These are phyloP conservation scores for Procapra przewalskii DNA, from an alignment of 2,113 vertebrate species.

Conservation along the genomic window DNA sequence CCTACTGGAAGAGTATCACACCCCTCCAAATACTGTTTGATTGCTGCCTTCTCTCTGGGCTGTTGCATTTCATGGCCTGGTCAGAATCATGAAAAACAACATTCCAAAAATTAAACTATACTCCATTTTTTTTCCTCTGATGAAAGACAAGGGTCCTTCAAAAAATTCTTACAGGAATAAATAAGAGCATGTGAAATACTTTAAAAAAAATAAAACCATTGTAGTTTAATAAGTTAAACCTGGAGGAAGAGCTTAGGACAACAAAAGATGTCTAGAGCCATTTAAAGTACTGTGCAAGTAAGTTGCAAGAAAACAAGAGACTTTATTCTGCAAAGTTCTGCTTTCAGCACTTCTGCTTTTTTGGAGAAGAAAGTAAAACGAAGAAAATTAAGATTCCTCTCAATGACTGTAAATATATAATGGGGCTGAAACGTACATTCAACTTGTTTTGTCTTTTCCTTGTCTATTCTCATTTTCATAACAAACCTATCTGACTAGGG, in stretches of 20 bases:
- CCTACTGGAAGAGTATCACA: neutral
- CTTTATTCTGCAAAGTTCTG: neutral
- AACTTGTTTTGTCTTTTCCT: neutral
- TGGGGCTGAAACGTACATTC: neutral
- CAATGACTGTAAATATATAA: neutral
- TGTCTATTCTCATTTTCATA: slow-evolving; percentile 21
- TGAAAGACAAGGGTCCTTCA: neutral
- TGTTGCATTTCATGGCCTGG: neutral
- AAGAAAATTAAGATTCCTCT: neutral
- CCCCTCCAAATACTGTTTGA: neutral
- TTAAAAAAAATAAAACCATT: neutral
- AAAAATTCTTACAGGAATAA: neutral
- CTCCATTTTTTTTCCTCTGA: neutral
- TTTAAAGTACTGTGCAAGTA: neutral
- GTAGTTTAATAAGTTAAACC: neutral
- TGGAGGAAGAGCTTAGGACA: neutral
- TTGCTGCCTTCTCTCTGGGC: neutral
- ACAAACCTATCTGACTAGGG: slow-evolving; percentile 14
- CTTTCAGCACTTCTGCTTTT: neutral
- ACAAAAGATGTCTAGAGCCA: neutral
- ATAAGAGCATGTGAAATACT: neutral
- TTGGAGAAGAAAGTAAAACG: neutral
- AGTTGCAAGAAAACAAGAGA: neutral
- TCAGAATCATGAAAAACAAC: neutral
- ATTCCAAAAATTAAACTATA: neutral